A percentile compares a stretch with the other conserved stretches of the same genome.
Evolutionary conservation across 2,113 vertebrate species (phyloP).

Genomic region (Phoenicopterus ruber): DNA sequence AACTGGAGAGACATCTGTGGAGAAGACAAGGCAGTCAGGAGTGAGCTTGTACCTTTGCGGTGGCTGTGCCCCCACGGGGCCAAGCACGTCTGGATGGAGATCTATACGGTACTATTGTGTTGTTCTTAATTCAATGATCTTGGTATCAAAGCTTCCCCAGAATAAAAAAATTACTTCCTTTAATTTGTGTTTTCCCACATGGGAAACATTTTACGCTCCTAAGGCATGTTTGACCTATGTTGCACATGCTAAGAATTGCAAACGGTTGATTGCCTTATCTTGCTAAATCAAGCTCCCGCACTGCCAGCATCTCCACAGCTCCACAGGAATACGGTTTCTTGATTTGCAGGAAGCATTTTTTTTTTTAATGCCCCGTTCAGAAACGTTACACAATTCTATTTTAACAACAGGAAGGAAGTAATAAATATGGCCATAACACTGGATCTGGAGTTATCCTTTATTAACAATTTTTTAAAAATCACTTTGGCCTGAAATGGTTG

Average conservation of each 20-base stretch:
- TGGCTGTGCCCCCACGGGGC: background rate
- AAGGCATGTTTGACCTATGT: background rate
- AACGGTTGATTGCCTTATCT: background rate
- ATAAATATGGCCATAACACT: rapidly evolving
- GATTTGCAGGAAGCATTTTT: background rate
- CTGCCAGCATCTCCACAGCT: background rate
- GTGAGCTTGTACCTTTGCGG: rapidly evolving
- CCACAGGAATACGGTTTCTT: background rate
- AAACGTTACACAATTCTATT: background rate
- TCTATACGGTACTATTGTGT: rapidly evolving
- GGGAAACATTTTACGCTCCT: background rate
- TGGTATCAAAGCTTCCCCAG: background rate
- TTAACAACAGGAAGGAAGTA: background rate
- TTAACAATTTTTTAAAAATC: background rate
- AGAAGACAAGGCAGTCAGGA: background rate
- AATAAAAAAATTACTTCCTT: background rate
- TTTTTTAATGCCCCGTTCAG: background rate
- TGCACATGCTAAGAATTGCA: background rate
- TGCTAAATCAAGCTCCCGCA: background rate
- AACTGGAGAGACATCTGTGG: constrained; percentile 91
- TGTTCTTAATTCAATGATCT: background rate
- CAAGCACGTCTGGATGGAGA: no score
- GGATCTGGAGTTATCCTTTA: background rate
- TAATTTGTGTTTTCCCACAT: background rate
- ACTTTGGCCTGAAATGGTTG: background rate